Evolutionary conservation across 2,797 vertebrate species (phyloP), one percentile per base, ranked within the genome.

Genomic region (Enteromius paludinosus): DNA sequence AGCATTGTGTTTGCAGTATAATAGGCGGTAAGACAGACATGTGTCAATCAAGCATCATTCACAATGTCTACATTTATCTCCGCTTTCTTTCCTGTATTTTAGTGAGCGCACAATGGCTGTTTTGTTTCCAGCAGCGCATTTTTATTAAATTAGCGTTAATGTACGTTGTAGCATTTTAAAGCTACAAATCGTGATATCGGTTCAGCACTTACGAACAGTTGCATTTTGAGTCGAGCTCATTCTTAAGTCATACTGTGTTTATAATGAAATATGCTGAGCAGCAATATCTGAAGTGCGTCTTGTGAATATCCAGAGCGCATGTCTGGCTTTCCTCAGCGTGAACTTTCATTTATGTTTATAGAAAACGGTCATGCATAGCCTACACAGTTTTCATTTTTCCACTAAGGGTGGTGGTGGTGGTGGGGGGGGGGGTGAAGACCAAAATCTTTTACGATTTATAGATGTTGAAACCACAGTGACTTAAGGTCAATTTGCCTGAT

Each of bases 301-400:
- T 83, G 73, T 69, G 65, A 49, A 49, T 77, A 49, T 83, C 81
- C 81, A 77, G 81, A 86, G 38, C 75, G 30, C 7, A 20, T 52
- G 25, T 65, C 77, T 80, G 84, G 69, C 54, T 74, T 83, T 70
- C 52, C 38, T 79, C 64, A 68, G 35, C 65, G 66, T 38, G 14
- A 59, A 73, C 82, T 75, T 65, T 71, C 62, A 62, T 30, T 68
- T 62, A 54, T 79, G 71, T 52, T 56, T 79, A 77, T 78, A 52
- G 33, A 73, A 73, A 73, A 81, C 33, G 10, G 45, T 43, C 71
- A 68, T 74, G 47, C 61, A 59, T 77, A 20, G 49, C 18, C 49
- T 52, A 12, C 38, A 41, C 17, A 85, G 68, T 15, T 71, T 62
- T 79, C 69, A 25, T 23, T 69, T 59, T 59, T 62, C 64, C 73